These are phyloP conservation scores for Bradypus variegatus DNA, from an alignment of 2,797 vertebrate species.

Conservation along the genomic window DNA sequence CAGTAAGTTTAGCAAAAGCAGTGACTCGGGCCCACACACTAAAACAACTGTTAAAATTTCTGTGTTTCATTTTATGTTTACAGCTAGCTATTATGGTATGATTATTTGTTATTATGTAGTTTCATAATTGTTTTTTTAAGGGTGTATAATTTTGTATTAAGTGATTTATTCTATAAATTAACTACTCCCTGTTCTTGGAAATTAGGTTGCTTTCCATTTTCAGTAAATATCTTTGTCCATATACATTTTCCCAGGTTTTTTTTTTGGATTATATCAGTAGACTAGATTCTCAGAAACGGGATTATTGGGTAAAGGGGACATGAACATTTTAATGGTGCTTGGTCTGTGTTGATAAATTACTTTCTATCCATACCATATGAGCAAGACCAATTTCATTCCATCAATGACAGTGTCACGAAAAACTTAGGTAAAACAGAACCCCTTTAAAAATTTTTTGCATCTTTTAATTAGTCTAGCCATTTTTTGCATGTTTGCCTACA, in stretches of 20 bases:
- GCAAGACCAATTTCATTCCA: neutral
- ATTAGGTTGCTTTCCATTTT: neutral
- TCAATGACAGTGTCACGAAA: neutral
- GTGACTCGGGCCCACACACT: neutral
- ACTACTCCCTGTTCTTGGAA: neutral
- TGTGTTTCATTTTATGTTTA: neutral
- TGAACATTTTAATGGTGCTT: neutral
- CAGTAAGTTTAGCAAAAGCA: neutral
- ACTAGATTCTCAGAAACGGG: neutral
- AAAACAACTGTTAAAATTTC: neutral
- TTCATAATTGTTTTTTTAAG: constrained; percentile 12
- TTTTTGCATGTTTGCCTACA: neutral
- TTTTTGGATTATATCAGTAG: neutral
- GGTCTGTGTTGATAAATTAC: neutral
- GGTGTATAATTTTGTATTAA: neutral
- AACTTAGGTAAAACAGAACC: neutral
- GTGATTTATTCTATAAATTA: neutral
- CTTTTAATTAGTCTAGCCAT: neutral
- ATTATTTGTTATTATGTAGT: neutral
- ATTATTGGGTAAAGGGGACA: neutral
- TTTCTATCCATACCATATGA: neutral
- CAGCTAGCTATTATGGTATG: neutral
- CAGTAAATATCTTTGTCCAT: neutral
- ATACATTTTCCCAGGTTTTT: neutral
- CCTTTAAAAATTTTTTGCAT: neutral